phyloP scores from a whole-genome alignment of 2,113 vertebrate genomes.

The Upupa epops region DNA sequence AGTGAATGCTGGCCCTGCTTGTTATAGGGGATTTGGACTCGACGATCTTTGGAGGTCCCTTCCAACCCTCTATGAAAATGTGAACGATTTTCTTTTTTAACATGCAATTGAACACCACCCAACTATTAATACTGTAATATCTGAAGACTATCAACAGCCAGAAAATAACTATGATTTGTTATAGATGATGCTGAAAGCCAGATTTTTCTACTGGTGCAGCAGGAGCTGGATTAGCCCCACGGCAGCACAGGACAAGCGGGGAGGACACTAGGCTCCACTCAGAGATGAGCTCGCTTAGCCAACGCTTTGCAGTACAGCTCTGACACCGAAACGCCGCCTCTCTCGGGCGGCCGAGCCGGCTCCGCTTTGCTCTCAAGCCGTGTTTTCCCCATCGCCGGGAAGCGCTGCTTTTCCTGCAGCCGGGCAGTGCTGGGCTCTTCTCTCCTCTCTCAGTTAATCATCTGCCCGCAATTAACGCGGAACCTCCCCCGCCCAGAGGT shows the following conservation, averaged over 20 bases:
- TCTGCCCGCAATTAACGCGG: neutral
- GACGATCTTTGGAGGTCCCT: no score
- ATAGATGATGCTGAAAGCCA: neutral
- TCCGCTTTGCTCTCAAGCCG: accelerated
- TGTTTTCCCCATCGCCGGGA: neutral
- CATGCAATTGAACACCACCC: neutral
- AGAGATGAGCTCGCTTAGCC: neutral
- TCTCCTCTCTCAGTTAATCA: neutral
- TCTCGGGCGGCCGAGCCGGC: accelerated
- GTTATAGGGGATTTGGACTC: no score
- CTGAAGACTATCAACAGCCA: neutral
- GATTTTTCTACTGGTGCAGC: neutral
- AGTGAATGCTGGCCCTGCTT: no score
- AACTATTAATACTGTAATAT: neutral
- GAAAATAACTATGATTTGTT: neutral
- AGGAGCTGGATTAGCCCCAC: neutral
- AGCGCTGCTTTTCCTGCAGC: neutral
- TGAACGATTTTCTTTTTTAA: neutral
- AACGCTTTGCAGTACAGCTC: accelerated
- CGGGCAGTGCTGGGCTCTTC: accelerated
- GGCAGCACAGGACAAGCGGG: neutral
- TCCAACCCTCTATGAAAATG: no score
- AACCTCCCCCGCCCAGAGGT: neutral
- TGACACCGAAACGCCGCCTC: accelerated
- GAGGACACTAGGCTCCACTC: accelerated